phyloP scores from a whole-genome alignment of 2,113 vertebrate genomes.

The Saguinus imperator region DNA sequence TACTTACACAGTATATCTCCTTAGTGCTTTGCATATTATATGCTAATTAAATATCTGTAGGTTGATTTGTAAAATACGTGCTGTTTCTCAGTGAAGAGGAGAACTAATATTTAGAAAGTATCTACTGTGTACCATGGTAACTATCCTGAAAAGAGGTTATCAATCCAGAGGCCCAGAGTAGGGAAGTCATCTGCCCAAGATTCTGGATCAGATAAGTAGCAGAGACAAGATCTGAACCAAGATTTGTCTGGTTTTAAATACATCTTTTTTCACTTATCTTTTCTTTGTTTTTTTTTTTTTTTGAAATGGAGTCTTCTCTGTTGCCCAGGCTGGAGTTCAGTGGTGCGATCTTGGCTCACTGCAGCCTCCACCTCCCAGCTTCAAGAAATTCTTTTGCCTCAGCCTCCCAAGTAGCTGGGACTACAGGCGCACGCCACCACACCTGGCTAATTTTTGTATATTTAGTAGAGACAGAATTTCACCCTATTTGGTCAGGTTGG shows the following conservation, averaged over 20 bases:
- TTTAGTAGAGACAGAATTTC: too few species aligned
- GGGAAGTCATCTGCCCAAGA: not conserved
- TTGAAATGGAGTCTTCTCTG: too few species aligned
- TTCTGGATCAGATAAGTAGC: not conserved
- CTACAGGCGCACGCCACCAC: too few species aligned
- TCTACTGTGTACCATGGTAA: not conserved
- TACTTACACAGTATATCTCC: not conserved
- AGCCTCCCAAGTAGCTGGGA: too few species aligned
- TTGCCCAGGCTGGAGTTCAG: too few species aligned
- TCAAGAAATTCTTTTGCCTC: too few species aligned
- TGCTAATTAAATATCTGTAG: not conserved
- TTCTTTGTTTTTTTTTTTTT: too few species aligned
- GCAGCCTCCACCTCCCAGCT: too few species aligned
- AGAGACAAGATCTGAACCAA: not conserved
- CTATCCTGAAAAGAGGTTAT: not conserved
- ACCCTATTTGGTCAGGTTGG: too few species aligned
- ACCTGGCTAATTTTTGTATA: too few species aligned
- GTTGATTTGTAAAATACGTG: not conserved
- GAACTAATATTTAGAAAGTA: not conserved
- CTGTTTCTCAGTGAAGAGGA: not conserved
- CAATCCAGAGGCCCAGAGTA: not conserved
- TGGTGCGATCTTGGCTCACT: too few species aligned
- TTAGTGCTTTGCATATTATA: not conserved
- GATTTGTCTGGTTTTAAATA: not conserved
- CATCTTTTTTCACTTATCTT: not conserved